Evolutionary conservation across 2,888 invertebrate species (phyloP), one percentile per base, ranked within the genome.

Genomic region (Dorcus parallelipipedus): DNA sequence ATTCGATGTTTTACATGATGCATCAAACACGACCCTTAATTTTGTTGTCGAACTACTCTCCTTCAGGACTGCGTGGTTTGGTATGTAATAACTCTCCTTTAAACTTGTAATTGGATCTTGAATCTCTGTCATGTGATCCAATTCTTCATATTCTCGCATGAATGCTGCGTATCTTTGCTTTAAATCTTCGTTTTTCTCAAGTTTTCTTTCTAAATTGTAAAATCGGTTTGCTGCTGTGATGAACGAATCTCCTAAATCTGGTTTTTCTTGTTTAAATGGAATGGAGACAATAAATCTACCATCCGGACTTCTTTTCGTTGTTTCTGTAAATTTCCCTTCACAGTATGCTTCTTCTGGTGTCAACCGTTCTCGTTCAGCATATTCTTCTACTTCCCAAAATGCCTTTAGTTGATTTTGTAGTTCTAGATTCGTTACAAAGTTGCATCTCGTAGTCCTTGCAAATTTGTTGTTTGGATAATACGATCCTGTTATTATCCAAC

Each of bases 1-100:
- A 3, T 53, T 42, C 8, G 49, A 9, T 3, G 54, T 41, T 45
- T 53, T 55, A 0, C 50, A 48, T 2, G 60, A 63, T 5, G 50
- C 14, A 14, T 14, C 14, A 14, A 14, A 14, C 14, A 14, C 14
- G 14, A 14, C 14, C 14, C 14, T 14, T 58, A 52, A 41, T 52
- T 57, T 64, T 8, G 64, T 64, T 17, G 64, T 61, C 38, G 14
- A 8, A 14, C 56, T 60, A 2, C 1, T 20, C 10, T 56, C 41
- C 38, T 62, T 61, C 3, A 64, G 26, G 17, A 64, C 59, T 9
- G 54, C 56, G 40, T 64, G 63, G 57, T 64, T 63, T 14, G 14
- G 14, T 14, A 14, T 14, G 14, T 14, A 14, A 14, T 14, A 14
- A 14, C 14, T 14, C 14, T 14, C 14, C 14, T 14, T 14, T 14